Base-by-base conservation (phyloP, 2,113 vertebrate species). In the Scartelaos histophorus region DNA sequence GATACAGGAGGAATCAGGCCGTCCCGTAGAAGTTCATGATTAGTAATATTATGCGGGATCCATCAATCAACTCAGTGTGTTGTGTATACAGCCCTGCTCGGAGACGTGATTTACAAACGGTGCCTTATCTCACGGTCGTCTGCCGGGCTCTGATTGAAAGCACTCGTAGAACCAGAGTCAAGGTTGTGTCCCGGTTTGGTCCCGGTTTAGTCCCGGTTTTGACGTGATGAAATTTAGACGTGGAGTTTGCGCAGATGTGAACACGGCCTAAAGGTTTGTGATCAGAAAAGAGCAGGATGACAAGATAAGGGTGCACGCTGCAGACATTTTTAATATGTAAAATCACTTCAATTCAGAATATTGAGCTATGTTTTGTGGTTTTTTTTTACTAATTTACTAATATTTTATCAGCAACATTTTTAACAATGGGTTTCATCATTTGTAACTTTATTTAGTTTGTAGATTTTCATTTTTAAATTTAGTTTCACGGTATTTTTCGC, bases 51-150 rank as follows among this genome's bases (percentile, higher is more conserved):
- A 57, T 69, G 73, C 35, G 29, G 65, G 45, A 66, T 70, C 43
- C 49, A 34, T 45, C 51, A 7, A 60, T 65, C 13, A 11, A n/a
- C 1, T 19, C 70, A 60, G 25, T 15, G 66, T n/a, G 51, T 60
- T 0, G 2, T 10, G 68, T 56, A 64, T 13, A 68, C 70, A 29
- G 9, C 12, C 67, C 60, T 38, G 45, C 29, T 62, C 9, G 51
- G 66, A 74, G 71, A 85, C 78, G 82, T 75, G 67, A 88, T 79
- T 79, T 71, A 70, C 17, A 69, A 61, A 25, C 22, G 1, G 5
- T 0, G 6, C 13, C 13, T 25, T 29, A 16, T 60, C 57, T 60
- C 65, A 51, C 38, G 9, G 62, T 62, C 22, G 21, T 25, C 47
- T 58, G 71, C 45, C 54, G 47, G 51, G 35, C 35, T 38, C 73